Base-by-base conservation (phyloP, 2,888 invertebrate genomes). In the Busseola fusca region DNA sequence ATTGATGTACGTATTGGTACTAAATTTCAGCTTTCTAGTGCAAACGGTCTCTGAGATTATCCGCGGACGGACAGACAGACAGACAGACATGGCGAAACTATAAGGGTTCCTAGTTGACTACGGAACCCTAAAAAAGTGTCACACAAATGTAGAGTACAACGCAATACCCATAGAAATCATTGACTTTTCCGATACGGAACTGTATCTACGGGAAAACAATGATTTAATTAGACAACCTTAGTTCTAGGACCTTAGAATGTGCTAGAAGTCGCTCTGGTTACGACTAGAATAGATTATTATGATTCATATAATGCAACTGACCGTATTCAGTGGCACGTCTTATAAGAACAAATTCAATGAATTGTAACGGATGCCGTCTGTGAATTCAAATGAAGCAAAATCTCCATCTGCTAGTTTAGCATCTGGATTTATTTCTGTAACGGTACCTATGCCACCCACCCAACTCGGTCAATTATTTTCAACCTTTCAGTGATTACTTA, bases 151-250 rank as follows among this genome's bases (percentile, higher is more conserved):
- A 67, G 3, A 58, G 10, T 25, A 56, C 12, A 64, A 12, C 42
- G 16, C 34, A 65, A 54, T 66, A 45, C 74, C 27, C 60, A 56
- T 63, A 56, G 74, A 63, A 82, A 57, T 48, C 48, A 66, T 59
- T 66, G 69, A 69, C 79, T 79, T 79, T 82, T 58, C 5, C 2
- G 30, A 64, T 58, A 68, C 78, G 73, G 73, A 79, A 78, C 30
- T 27, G 3, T 54, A 48, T 37, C 4, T 2, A 48, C 56, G 72
- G 82, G 78, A 78, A 78, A 72, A 54, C 42, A 16, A 58, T 30
- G 48, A 54, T 64, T 40, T 30, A 58, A 77, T 56, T 54, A 65
- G 52, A 66, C 40, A 82, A 54, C 74, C 66, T 82, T 79, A 50
- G 63, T 25, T 65, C 66, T 64, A 66, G n/a, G n/a, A 56, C 34